These are phyloP conservation scores for Oopsacas minuta DNA, from an alignment of 37 sponge, comb jelly and placozoan species.

Conservation along the genomic window DNA sequence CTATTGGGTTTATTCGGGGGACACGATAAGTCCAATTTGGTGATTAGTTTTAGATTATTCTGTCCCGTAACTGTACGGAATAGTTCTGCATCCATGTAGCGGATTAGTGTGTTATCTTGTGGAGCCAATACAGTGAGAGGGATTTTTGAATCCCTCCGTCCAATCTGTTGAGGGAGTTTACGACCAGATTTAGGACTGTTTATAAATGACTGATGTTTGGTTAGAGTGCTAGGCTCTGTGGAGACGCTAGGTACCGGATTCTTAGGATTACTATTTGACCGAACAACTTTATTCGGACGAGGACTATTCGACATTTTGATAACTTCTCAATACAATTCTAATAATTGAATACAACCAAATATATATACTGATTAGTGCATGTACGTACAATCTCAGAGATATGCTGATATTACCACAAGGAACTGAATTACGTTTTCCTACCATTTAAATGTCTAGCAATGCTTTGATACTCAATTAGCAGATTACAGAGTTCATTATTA, in stretches of 20 bases:
- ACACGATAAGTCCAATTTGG: neutral
- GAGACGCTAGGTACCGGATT: neutral
- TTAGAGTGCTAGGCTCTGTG: neutral
- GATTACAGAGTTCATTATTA: no score
- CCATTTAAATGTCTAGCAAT: no score
- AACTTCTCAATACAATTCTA: neutral
- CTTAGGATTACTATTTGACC: neutral
- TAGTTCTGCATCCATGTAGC: neutral
- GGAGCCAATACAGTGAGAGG: neutral
- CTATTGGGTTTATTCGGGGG: conserved; percentile 3
- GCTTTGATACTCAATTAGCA: no score
- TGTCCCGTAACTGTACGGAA: neutral
- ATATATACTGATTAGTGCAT: no score
- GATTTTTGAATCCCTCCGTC: neutral
- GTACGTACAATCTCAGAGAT: no score
- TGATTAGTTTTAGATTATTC: neutral
- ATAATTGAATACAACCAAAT: neutral
- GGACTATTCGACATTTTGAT: neutral
- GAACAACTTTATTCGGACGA: neutral
- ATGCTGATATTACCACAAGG: no score
- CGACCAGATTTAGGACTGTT: neutral
- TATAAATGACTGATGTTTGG: neutral
- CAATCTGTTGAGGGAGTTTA: neutral
- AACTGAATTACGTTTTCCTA: no score
- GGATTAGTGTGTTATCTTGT: neutral